Evolutionary conservation across 1,140 invertebrate species (phyloP), one percentile per base, ranked within the genome.

Genomic region (Apis cerana): DNA sequence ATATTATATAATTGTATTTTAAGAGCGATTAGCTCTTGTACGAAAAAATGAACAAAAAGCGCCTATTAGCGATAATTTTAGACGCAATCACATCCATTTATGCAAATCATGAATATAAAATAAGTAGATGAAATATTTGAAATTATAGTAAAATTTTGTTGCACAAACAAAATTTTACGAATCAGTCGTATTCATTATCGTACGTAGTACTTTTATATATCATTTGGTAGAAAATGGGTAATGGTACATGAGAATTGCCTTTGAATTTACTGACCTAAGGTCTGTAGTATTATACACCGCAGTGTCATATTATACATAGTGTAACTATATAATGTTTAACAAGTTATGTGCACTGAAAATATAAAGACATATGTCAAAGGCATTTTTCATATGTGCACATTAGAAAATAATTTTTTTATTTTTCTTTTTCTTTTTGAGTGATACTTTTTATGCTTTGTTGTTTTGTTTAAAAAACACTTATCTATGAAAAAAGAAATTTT

Each of bases 51-150:
- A 74, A 74, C 58, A 83, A 83, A 74, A 90, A 90, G 84, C 88
- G 90, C 90, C 91, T 91, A 89, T 90, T 90, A 91, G 86, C 85
- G 82, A 87, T 89, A 84, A 90, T 89, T 90, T 89, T 90, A 91
- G 85, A 90, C 64, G 83, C 85, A 89, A 69, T 74, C 84, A 84
- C 75, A 70, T 90, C 70, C 81, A 87, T 87, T 82, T 87, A 86
- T 80, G 78, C 82, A 85, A 84, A 78, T 72, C 80, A 86, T 83
- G 64, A 68, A 77, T 82, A 87, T 80, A 71, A 77, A 72, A 85
- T 89, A 89, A 89, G 80, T 89, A 89, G 83, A 72, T 61, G 72
- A 87, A 82, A 67, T 23, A 77, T 76, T 56, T 27, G 59, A 78
- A 88, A 82, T 86, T 65, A 79, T 77, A 64, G 74, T 80, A 52